Evolutionary conservation across 2,113 vertebrate species (phyloP), one percentile per base, ranked within the genome.

Genomic region (Nesogale talazaci): DNA sequence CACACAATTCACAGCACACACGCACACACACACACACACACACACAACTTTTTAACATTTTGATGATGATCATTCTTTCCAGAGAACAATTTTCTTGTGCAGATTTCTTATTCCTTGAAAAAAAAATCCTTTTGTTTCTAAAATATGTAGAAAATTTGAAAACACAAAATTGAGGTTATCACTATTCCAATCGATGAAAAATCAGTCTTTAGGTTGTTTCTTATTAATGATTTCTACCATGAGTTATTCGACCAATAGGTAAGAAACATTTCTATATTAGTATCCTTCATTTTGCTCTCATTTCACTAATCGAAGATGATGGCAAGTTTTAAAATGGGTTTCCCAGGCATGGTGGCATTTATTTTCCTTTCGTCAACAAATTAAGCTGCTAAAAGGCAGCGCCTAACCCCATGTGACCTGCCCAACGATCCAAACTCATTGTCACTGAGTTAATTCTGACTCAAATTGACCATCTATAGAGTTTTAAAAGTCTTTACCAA

Each of bases 231-330:
- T 85, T 93, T 81, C n/a, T 67, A 38, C 38, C 17, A 4, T 76
- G 70, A 63, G 3, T 42, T 83, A 40, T 75, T 93, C 63, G 14
- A 52, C 5, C 36, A 93, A 4, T 36, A 74, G 81, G 4, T 56
- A 86, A 84, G 10, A 74, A 77, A 78, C 15, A 22, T 59, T 96
- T 82, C n/a, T 29, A 1, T 38, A 72, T 88, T 22, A 90, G 2
- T 59, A 2, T 80, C n/a, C 69, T 22, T 15, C 20, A 40, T 91
- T 89, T 79, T 75, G 81, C 67, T 69, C 59, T 52, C 16, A 20
- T 46, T 92, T 78, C 52, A 67, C 74, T 80, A 95, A 87, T 87
- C 19, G 40, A 86, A 86, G 67, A 77, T 34, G 46, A 52, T 52
- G 46, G 14, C 46, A 52, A 52, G 10, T 88, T 94, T 76, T 79